Conservation (phyloP, 1,140 invertebrate species). For the Dufourea novaeangliae region DNA sequence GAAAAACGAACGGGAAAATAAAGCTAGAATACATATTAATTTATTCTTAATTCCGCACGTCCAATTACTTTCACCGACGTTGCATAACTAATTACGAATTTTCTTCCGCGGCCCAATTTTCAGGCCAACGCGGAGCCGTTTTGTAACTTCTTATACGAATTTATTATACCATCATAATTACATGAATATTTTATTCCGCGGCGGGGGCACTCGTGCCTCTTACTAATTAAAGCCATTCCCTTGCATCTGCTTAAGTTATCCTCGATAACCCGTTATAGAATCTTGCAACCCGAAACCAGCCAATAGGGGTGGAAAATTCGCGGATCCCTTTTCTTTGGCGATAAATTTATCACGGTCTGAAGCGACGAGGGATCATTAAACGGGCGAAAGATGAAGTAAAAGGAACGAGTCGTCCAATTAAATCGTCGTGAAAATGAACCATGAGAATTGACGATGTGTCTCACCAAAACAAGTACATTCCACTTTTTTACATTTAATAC, state of each 20-base stretch:
- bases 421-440: constrained; percentile 10
- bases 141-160: constrained; percentile 37
- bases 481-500: too few species aligned
- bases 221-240: constrained; percentile 50
- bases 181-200: constrained; percentile 51
- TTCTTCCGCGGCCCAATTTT: neutral
- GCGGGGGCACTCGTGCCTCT: constrained; percentile 23
- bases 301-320: neutral
- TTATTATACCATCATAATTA: constrained; percentile 52
- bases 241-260: constrained; percentile 44
- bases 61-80: constrained; percentile 44
- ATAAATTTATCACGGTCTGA: constrained; percentile 36
- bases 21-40: constrained; percentile 32
- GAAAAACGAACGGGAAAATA: neutral
- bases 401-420: constrained; percentile 24
- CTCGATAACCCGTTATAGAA: constrained; percentile 28
- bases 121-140: neutral
- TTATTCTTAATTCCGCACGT: constrained; percentile 42
- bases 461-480: neutral
- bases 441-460: neutral
- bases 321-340: constrained; percentile 22
- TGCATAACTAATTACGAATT: constrained; percentile 43
- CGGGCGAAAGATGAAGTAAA: neutral
- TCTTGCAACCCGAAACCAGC: constrained; percentile 26
- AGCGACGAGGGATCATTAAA: constrained; percentile 35